phyloP scores from a whole-genome alignment of 2,113 vertebrate genomes.

The Poeciliopsis occidentalis region DNA sequence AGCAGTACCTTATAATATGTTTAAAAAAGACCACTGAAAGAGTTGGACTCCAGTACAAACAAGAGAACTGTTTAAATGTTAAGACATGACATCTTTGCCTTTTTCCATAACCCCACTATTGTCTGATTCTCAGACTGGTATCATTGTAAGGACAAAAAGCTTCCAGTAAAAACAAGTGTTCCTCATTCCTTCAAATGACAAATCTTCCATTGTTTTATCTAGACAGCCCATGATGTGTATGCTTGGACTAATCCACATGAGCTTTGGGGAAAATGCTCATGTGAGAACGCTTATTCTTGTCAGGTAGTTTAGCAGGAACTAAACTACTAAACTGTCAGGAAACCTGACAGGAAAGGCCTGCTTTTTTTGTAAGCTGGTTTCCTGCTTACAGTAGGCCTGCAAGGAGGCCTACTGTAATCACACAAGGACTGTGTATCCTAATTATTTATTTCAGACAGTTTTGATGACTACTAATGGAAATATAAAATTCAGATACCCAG shows the following conservation, averaged over 20 bases:
- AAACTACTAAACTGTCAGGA: no score
- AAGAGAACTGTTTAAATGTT: no score
- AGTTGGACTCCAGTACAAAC: no score
- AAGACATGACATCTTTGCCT: background rate
- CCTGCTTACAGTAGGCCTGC: no score
- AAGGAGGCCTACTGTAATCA: no score
- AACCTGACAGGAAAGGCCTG: no score
- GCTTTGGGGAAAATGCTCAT: background rate
- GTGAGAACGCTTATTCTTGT: conserved; percentile 14
- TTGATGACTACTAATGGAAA: no score
- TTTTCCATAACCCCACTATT: background rate
- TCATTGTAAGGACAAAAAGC: background rate
- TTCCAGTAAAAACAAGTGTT: background rate
- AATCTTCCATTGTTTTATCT: conserved; percentile 10
- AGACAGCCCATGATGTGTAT: conserved; percentile 23
- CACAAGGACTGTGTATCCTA: no score
- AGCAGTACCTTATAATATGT: background rate
- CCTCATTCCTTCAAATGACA: background rate
- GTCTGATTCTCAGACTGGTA: background rate
- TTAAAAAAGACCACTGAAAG: background rate
- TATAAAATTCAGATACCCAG: no score
- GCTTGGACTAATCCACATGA: conserved; percentile 4
- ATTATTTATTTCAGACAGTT: no score
- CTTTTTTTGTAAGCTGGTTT: no score
- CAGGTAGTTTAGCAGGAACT: background rate